Percentiles rank a stretch among this genome's conserved stretches.
These are phyloP conservation scores for Acleris cristana DNA, from an alignment of 2,888 invertebrate species.

Conservation along the genomic window DNA sequence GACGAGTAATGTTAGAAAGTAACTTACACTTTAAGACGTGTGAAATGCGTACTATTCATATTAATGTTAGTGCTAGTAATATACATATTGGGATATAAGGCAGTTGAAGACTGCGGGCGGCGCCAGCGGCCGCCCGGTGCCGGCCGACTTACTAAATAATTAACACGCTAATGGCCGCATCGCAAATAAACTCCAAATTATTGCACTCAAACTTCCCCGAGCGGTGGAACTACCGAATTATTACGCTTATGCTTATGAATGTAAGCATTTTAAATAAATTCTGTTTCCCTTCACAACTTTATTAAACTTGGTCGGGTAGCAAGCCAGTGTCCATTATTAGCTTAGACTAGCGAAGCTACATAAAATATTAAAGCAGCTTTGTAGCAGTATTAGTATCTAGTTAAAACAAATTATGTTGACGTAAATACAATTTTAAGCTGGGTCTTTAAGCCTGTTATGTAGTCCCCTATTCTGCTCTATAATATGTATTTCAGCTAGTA, in stretches of 20 bases:
- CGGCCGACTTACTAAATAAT: slow-evolving; percentile 68
- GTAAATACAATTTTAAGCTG: too few relatives aligned
- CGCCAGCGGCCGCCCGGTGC: slow-evolving; percentile 32
- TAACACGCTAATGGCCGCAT: slow-evolving; percentile 76
- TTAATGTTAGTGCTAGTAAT: neutral
- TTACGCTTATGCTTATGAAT: slow-evolving; percentile 35
- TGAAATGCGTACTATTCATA: neutral
- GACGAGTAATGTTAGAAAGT: too few relatives aligned
- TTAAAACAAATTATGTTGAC: neutral
- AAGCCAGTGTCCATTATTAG: slow-evolving; percentile 20
- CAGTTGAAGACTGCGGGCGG: slow-evolving; percentile 21
- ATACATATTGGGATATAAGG: slow-evolving; percentile 14
- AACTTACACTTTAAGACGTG: neutral
- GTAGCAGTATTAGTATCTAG: neutral
- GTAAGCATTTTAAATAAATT: slow-evolving; percentile 34
- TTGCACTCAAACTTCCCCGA: slow-evolving; percentile 65
- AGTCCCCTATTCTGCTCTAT: neutral
- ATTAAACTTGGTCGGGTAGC: slow-evolving; percentile 18
- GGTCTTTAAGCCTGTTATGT: too few relatives aligned
- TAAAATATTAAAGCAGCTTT: slow-evolving; percentile 14
- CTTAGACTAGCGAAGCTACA: slow-evolving; percentile 14
- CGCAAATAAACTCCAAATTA: slow-evolving; percentile 79
- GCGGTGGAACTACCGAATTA: slow-evolving; percentile 31
- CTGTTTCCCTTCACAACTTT: slow-evolving; percentile 20
- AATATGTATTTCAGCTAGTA: slow-evolving; percentile 13